Evolutionary conservation across 30 jellyfish, hydroid and myxozoan genomes (phyloP), one percentile per base, ranked within the genome.

Genomic region (Cassiopea xamachana): DNA sequence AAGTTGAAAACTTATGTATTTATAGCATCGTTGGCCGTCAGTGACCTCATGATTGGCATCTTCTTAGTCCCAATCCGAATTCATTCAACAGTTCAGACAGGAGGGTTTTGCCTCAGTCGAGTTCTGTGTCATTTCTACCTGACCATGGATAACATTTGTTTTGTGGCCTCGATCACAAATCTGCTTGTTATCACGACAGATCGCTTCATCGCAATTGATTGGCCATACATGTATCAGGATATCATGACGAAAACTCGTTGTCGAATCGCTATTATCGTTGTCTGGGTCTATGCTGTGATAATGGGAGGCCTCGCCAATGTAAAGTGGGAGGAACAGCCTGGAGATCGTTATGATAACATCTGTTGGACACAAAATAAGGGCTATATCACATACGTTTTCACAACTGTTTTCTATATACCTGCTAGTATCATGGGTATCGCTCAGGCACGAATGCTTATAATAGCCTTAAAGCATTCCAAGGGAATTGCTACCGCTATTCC

Each of bases 91-190:
- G 87, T 71, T 9, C 91, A 81, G 95, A 88, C 88, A 48, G 90
- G 90, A 1, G 44, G 69, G 16, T 90, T 87, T 27, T 96, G 98
- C 88, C 80, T 51, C 69, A 69, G 89, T 72, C 77, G 50, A 13
- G 89, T 48, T 15, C 79, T 89, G 67, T 96, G 99, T 59, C 96
- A 85, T 46, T 79, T 80, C 76, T 91, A 92, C 95, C 50, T 85
- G 46, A 87, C 98, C 1, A n/a, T 94, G 79, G 98, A 92, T 80
- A 96, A 74, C 81, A 70, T 84, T 9, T 89, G 93, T 70, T 96
- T 96, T 58, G 93, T 84, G 47, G 98, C 97, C 15, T 96, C 99
- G 46, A 85, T 96, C 87, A 96, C 99, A 8, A 96, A 96, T 83
- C 92, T 96, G 67, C 91, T 92, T 60, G 97, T 92, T 68, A 92